Evolutionary conservation across 2,797 vertebrate genomes (phyloP).

Genomic region (Tragopan temminckii): DNA sequence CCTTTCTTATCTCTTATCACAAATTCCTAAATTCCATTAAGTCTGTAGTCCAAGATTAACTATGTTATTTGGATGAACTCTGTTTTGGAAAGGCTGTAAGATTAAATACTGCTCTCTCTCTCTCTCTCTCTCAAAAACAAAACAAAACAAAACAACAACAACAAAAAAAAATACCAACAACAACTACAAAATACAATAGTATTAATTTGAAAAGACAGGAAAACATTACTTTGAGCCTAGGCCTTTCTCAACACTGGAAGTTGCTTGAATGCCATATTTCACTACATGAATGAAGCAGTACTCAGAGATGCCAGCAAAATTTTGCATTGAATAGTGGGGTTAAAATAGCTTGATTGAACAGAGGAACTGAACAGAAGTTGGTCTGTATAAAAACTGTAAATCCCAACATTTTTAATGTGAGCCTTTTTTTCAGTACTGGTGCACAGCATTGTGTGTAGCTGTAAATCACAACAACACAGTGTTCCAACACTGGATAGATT

Average conservation of each 20-base stretch:
- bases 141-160: not conserved
- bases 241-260: not conserved
- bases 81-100: not conserved
- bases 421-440: not conserved
- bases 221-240: not conserved
- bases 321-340: fast-evolving
- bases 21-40: not conserved
- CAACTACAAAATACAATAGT: not conserved
- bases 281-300: not conserved
- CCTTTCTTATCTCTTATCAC: not conserved
- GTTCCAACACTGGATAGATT: not conserved
- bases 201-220: not conserved
- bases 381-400: not conserved
- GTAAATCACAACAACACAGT: not conserved
- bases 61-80: not conserved
- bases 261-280: not conserved
- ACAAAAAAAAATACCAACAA: no score
- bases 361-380: not conserved
- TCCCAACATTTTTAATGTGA: not conserved
- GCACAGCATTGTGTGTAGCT: not conserved
- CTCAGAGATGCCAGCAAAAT: not conserved
- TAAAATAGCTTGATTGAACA: not conserved
- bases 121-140: not conserved
- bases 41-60: not conserved
- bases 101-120: not conserved